Conservation (phyloP, 2,113 vertebrate genomes). For the Perccottus glenii region DNA sequence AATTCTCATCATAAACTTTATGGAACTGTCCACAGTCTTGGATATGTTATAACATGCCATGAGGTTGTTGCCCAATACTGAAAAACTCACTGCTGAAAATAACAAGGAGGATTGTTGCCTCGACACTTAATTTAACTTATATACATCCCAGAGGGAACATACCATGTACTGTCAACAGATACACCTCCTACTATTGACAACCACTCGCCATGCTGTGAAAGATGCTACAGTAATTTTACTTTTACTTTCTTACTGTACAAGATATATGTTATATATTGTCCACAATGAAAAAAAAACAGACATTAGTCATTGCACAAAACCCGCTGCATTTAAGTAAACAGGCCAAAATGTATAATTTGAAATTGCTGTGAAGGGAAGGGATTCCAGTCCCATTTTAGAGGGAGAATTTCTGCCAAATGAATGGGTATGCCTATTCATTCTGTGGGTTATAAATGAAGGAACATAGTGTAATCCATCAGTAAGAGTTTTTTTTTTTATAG, state of each 20-base stretch:
- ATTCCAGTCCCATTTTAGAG: too few species aligned
- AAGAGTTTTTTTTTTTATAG: too few species aligned
- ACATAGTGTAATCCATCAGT: too few species aligned
- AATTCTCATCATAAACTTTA: background rate
- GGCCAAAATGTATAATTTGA: too few species aligned
- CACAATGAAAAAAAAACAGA: too few species aligned
- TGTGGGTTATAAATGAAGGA: too few species aligned
- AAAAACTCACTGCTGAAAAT: background rate
- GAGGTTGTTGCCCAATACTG: background rate
- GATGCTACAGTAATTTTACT: conserved; percentile 3
- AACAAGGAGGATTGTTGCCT: background rate
- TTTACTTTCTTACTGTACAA: background rate
- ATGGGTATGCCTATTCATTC: too few species aligned
- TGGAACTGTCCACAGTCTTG: conserved; percentile 1
- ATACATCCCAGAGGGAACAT: conserved; percentile 2
- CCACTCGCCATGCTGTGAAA: background rate
- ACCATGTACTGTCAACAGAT: conserved; percentile 4
- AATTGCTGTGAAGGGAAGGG: too few species aligned
- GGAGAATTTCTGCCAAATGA: too few species aligned
- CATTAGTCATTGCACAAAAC: too few species aligned
- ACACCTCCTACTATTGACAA: conserved; percentile 1
- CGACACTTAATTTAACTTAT: background rate
- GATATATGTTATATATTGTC: conserved; percentile 4
- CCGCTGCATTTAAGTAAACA: too few species aligned
- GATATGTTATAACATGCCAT: background rate